Conservation (phyloP, 2,797 vertebrate genomes). For the Sitta carolinensis region DNA sequence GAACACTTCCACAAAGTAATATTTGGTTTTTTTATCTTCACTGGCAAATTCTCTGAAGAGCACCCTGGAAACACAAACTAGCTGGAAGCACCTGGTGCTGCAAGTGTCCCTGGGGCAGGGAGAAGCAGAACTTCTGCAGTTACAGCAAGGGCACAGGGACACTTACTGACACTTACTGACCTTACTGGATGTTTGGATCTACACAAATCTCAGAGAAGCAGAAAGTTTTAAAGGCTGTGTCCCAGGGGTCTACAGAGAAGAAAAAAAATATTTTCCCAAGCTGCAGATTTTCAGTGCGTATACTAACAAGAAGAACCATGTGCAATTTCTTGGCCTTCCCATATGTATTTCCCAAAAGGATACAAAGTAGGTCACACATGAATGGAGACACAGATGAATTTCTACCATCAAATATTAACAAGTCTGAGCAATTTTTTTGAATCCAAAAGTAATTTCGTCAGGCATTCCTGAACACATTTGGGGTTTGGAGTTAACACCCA, state of each 20-base stretch:
- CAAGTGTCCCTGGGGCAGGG: not conserved
- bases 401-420: conserved; percentile 5
- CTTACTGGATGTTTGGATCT: not conserved
- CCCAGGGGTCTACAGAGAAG: not conserved
- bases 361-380: not conserved
- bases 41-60: not conserved
- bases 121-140: not conserved
- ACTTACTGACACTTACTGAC: not conserved
- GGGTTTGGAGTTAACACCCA: not conserved
- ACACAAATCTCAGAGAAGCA: not conserved
- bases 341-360: not conserved
- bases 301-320: not conserved
- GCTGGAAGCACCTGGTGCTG: not conserved
- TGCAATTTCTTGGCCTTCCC: not conserved
- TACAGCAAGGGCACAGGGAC: not conserved
- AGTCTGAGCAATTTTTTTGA: not conserved
- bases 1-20: not conserved
- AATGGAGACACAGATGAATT: not conserved
- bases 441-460: not conserved
- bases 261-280: not conserved
- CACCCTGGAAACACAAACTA: not conserved
- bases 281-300: not conserved
- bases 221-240: not conserved
- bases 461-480: not conserved
- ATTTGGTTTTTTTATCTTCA: not conserved